phyloP scores from a whole-genome alignment of 2,113 vertebrate genomes.

The Gallinago paraguaiae region DNA sequence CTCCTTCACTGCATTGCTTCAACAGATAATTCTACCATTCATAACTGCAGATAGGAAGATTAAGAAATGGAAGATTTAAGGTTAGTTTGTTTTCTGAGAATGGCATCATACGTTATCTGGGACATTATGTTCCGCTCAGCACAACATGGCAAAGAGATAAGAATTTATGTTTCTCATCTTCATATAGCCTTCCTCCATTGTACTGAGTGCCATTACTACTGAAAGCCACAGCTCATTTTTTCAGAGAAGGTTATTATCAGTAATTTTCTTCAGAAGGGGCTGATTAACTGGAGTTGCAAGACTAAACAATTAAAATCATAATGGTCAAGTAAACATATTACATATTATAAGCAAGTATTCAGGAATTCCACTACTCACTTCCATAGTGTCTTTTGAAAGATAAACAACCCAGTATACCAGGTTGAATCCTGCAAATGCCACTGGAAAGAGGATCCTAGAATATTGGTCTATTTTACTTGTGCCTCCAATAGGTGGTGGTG shows the following conservation, averaged over 20 bases:
- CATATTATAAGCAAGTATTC: neutral
- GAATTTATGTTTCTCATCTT: neutral
- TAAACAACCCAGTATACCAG: conserved; percentile 97
- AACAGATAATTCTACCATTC: conserved; percentile 7
- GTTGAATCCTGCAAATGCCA: conserved; percentile 95
- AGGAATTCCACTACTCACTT: conserved; percentile 77
- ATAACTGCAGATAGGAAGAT: neutral
- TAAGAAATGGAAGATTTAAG: conserved; percentile 10
- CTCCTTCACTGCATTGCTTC: neutral
- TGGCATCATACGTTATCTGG: neutral
- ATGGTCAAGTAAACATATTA: neutral
- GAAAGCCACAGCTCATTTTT: neutral
- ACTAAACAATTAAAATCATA: neutral
- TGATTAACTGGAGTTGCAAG: neutral
- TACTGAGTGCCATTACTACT: neutral
- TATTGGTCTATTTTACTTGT: conserved; percentile 97
- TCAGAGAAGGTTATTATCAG: neutral
- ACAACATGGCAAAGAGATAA: neutral
- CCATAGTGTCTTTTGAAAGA: conserved; percentile 96
- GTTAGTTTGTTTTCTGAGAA: conserved; percentile 1
- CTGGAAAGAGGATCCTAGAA: conserved; percentile 93
- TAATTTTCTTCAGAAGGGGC: neutral
- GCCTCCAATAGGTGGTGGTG: conserved; percentile 74
- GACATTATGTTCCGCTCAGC: neutral
- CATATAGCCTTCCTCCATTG: neutral